Evolutionary conservation across 1,140 invertebrate genomes (phyloP).

Genomic region (Sesamia nonagrioides): DNA sequence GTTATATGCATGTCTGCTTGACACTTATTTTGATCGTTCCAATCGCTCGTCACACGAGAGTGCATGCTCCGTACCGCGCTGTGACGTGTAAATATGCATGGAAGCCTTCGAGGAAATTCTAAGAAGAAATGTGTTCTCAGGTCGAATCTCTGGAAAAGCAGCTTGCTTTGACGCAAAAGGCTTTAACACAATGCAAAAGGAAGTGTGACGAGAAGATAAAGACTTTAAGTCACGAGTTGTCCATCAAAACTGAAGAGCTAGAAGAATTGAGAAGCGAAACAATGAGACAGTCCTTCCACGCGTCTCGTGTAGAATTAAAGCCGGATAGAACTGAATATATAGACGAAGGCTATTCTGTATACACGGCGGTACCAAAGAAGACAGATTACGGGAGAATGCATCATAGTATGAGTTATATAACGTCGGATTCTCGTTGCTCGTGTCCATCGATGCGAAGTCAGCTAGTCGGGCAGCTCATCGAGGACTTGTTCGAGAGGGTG

Average conservation of each 20-base stretch:
- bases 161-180: conserved; percentile 81
- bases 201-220: conserved; percentile 85
- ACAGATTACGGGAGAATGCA: conserved; percentile 82
- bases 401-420: conserved; percentile 82
- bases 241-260: conserved; percentile 85
- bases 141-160: conserved; percentile 87
- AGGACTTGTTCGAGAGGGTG: conserved; percentile 81
- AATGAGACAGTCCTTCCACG: conserved; percentile 77
- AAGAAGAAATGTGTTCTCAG: conserved; percentile 85
- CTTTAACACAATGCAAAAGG: conserved; percentile 80
- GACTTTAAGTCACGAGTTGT: conserved; percentile 83
- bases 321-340: conserved; percentile 81
- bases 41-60: conserved; percentile 61
- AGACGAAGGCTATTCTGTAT: conserved; percentile 80
- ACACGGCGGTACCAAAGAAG: conserved; percentile 82
- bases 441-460: conserved; percentile 83
- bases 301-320: conserved; percentile 77
- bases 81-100: conserved; percentile 77
- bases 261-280: conserved; percentile 82
- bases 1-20: conserved; percentile 66
- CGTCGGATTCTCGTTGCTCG: conserved; percentile 77
- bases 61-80: conserved; percentile 69
- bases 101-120: conserved; percentile 66
- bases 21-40: conserved; percentile 58
- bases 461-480: conserved; percentile 81